Conservation (phyloP, 2,113 vertebrate species). For the Gorsachius goisagi region DNA sequence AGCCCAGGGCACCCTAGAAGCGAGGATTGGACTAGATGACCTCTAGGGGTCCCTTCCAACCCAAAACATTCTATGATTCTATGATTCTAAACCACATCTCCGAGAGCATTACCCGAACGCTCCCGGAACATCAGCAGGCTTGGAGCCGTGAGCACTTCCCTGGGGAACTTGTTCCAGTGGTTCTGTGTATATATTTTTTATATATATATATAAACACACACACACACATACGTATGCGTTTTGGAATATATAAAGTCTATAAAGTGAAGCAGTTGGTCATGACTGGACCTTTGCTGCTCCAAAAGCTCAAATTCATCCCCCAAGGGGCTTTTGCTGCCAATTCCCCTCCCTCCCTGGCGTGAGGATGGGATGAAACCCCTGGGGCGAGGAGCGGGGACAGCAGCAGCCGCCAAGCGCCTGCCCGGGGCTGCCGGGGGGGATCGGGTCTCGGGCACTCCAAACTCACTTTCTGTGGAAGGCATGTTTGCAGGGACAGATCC, state of each 20-base stretch:
- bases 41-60: no score
- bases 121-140: no score
- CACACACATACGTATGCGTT: background rate
- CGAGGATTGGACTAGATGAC: no score
- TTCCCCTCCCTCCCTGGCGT: background rate
- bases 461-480: conserved; percentile 99
- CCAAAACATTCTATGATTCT: no score
- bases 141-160: background rate
- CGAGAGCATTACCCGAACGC: accelerated
- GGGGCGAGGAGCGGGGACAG: background rate
- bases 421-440: background rate
- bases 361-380: background rate
- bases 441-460: accelerated
- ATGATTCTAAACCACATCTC: accelerated
- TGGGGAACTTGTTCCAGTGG: background rate
- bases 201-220: background rate
- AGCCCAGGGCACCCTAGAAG: accelerated
- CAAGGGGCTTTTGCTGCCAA: background rate
- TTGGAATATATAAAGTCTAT: background rate
- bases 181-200: background rate
- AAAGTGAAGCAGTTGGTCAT: background rate
- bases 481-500: conserved; percentile 98
- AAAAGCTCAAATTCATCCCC: accelerated
- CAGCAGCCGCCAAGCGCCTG: no score
- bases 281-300: background rate